Evolutionary conservation across 2,113 vertebrate species (phyloP).

Genomic region (Ailurus styani): DNA sequence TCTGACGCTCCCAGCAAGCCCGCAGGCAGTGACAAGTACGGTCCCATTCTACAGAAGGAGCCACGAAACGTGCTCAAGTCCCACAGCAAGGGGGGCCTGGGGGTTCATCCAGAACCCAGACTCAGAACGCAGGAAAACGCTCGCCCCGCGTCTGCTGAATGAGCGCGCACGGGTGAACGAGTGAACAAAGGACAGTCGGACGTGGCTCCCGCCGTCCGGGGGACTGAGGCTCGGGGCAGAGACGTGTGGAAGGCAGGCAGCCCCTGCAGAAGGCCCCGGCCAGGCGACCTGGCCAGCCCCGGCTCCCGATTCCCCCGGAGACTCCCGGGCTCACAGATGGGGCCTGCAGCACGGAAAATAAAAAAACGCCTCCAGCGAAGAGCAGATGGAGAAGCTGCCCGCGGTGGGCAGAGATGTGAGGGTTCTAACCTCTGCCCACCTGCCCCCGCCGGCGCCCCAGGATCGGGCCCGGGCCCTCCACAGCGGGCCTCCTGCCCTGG

Average conservation of each 20-base stretch:
- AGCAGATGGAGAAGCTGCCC: slow-evolving; percentile 64
- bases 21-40: neutral
- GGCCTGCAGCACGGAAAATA: slow-evolving; percentile 26
- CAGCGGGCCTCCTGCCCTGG: neutral
- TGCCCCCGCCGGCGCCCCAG: neutral
- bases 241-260: neutral
- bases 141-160: rapidly evolving
- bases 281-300: neutral
- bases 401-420: neutral
- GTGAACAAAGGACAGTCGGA: rapidly evolving
- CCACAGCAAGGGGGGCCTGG: rapidly evolving
- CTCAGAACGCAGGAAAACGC: rapidly evolving
- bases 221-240: neutral
- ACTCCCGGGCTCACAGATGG: slow-evolving; percentile 61
- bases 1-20: neutral
- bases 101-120: rapidly evolving
- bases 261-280: neutral
- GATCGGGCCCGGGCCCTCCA: neutral
- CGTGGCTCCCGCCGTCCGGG: neutral
- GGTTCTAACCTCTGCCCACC: neutral
- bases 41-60: neutral
- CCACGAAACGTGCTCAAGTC: too few relatives aligned
- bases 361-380: slow-evolving; percentile 25
- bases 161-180: rapidly evolving
- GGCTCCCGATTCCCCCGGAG: neutral